Evolutionary conservation across 2,888 invertebrate species (phyloP).

Genomic region (Drosophila formosana): DNA sequence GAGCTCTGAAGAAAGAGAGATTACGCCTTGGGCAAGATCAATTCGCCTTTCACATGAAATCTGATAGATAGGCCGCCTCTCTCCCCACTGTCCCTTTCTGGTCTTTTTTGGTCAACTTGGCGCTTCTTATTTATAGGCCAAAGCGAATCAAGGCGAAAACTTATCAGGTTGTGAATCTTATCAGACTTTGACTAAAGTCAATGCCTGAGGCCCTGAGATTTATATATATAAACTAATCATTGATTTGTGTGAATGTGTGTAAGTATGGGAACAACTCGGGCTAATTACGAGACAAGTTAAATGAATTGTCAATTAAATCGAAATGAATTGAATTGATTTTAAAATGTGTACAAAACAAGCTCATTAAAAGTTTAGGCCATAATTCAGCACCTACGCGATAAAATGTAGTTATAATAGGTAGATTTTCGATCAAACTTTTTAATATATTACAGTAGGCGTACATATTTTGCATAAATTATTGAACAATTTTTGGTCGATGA

Average conservation of each 20-base stretch:
- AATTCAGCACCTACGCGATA: constrained; percentile 56
- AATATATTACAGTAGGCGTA: constrained; percentile 39
- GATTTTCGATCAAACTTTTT: constrained; percentile 20
- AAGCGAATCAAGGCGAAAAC: constrained; percentile 33
- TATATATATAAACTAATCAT: constrained; percentile 6
- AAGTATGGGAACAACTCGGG: constrained; percentile 3
- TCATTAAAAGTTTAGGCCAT: constrained; percentile 63
- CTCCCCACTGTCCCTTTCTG: not conserved
- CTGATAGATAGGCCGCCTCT: constrained; percentile 30
- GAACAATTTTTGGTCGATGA: constrained; percentile 28
- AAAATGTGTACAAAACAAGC: constrained; percentile 48
- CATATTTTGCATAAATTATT: constrained; percentile 45
- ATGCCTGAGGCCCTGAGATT: constrained; percentile 50
- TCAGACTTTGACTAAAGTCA: constrained; percentile 64
- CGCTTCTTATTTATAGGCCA: constrained; percentile 30
- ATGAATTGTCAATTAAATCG: constrained; percentile 51
- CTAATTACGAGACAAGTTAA: constrained; percentile 48
- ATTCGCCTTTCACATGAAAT: not conserved
- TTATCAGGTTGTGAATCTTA: constrained; percentile 52
- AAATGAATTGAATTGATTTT: constrained; percentile 6
- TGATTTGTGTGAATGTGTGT: not conserved
- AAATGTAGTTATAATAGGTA: constrained; percentile 42
- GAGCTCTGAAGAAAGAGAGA: not conserved
- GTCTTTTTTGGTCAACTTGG: constrained; percentile 14
- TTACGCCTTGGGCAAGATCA: constrained; percentile 5